Base-by-base conservation (phyloP, 2,888 invertebrate species). In the Pollenia angustigena region DNA sequence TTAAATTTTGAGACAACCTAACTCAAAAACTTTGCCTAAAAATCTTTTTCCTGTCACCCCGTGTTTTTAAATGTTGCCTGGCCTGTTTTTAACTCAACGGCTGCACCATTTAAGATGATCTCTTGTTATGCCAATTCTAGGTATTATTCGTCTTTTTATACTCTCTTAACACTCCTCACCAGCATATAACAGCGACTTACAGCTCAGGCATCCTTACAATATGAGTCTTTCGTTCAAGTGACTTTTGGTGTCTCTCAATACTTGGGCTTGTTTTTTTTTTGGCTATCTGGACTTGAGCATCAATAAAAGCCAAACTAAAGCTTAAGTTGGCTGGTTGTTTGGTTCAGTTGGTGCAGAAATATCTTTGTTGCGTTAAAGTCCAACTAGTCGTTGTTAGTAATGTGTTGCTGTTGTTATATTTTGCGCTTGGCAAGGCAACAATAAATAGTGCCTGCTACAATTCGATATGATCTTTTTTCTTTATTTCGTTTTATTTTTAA, bases 381-480 rank as follows among this genome's bases (percentile, higher is more conserved):
- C 11, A 10, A 14, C 68, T 52, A 42, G 40, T 42, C 69, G 58
- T 69, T 52, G n/a, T 11, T 18, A 18, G 18, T 18, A 18, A 79
- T 58, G 46, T 81, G 16, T 64, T 74, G 60, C 54, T 71, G 85
- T 88, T 88, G 85, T 85, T 85, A 85, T 85, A 87, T 84, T 87
- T 84, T 87, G 87, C 68, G 84, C 87, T 78, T 84, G 81, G 68
- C 81, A 79, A 84, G 84, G 72, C 84, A 87, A 78, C 87, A 81
- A 81, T 81, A 87, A 84, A 87, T 81, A 72, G 54, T 78, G 84
- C 84, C 87, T 88, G 89, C 87, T 86, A 88, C 87, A 88, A 85
- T 88, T 90, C 89, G 91, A 91, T 91, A 91, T 89, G 90, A 90
- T 90, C 88, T 88, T 80, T 69, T 60, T 64, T 32, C 46, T 80